These are phyloP conservation scores for Athene noctua DNA, from an alignment of 2,113 vertebrate species.

Conservation along the genomic window DNA sequence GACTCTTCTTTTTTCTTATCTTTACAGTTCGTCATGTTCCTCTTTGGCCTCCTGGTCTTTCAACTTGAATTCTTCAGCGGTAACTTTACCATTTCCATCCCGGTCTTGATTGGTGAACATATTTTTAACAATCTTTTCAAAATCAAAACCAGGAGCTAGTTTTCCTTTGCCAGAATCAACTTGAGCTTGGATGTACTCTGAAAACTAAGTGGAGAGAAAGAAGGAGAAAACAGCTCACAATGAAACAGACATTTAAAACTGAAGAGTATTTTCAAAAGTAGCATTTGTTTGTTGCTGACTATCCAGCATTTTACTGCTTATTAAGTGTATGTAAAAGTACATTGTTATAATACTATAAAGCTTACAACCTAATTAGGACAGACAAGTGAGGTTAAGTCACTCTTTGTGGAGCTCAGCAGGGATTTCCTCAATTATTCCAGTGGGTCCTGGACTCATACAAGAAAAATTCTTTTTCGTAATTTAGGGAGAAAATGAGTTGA, in stretches of 20 bases:
- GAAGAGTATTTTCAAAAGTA: neutral
- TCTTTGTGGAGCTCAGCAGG: neutral
- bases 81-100: slow-evolving; percentile 90
- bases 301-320: neutral
- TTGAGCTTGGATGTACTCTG: slow-evolving; percentile 89
- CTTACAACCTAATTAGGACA: neutral
- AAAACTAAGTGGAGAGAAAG: slow-evolving; percentile 79
- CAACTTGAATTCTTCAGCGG: slow-evolving; percentile 89
- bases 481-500: neutral
- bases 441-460: neutral
- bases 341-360: neutral
- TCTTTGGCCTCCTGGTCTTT: slow-evolving; percentile 88
- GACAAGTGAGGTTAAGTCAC: neutral
- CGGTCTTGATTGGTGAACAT: slow-evolving; percentile 98
- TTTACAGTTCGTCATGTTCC: slow-evolving; percentile 91
- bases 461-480: neutral
- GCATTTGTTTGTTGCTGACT: neutral
- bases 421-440: neutral
- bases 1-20: neutral
- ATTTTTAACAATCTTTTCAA: slow-evolving; percentile 89
- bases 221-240: neutral
- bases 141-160: slow-evolving; percentile 91
- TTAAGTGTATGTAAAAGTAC: accelerated
- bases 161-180: slow-evolving; percentile 90
- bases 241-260: neutral